Evolutionary conservation across 2,113 vertebrate species (phyloP).

Genomic region (Otocyon megalotis): DNA sequence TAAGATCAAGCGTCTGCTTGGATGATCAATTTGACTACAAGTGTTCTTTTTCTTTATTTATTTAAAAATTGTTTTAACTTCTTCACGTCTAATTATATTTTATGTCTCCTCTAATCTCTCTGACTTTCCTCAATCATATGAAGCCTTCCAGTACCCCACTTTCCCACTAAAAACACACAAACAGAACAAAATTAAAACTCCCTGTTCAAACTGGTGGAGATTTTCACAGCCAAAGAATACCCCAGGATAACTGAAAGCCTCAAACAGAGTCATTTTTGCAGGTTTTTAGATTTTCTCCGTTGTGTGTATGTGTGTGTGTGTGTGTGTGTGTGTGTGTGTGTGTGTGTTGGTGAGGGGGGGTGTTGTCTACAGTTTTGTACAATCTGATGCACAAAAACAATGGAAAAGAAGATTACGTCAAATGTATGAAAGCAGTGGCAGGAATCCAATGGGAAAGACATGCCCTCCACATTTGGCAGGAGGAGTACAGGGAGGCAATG

Average conservation of each 20-base stretch:
- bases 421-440: constrained; percentile 67
- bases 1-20: neutral
- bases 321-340: too few species aligned
- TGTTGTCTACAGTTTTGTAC: constrained; percentile 42
- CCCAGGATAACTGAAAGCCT: neutral
- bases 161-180: neutral
- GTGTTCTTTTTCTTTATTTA: neutral
- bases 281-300: neutral
- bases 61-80: neutral
- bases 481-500: neutral
- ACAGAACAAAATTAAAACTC: neutral
- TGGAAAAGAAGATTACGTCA: constrained; percentile 60
- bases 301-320: too few species aligned
- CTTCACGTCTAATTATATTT: neutral
- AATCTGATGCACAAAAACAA: constrained; percentile 66
- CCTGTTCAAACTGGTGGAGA: neutral
- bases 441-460: constrained; percentile 75
- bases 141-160: neutral
- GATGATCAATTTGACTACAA: neutral
- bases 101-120: neutral
- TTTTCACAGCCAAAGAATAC: neutral
- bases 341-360: too few species aligned
- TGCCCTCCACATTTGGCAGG: constrained; percentile 73
- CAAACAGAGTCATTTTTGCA: neutral
- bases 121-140: neutral